These are phyloP conservation scores for Clusia tigrina DNA, from an alignment of 2,888 invertebrate genomes.

Conservation along the genomic window DNA sequence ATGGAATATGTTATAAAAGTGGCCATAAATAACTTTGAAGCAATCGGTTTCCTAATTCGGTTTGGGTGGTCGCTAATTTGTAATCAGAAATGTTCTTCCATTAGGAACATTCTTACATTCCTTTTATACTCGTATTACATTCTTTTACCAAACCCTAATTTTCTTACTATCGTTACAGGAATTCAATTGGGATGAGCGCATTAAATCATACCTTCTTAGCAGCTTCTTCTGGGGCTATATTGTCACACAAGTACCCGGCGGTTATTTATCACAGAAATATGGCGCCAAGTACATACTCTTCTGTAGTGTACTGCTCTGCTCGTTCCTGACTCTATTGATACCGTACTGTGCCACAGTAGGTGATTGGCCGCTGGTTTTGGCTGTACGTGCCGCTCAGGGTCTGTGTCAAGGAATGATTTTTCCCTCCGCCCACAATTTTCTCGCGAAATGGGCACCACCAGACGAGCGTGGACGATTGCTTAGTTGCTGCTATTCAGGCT, in stretches of 20 bases:
- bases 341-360: slow-evolving; percentile 71
- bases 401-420: slow-evolving; percentile 71
- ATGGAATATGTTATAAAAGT: no score
- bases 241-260: slow-evolving; percentile 68
- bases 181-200: slow-evolving; percentile 67
- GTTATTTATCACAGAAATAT: slow-evolving; percentile 71
- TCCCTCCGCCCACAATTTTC: slow-evolving; percentile 69
- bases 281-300: slow-evolving; percentile 71
- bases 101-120: background rate
- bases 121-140: background rate
- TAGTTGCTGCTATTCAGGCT: slow-evolving; percentile 72
- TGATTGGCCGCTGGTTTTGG: slow-evolving; percentile 68
- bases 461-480: slow-evolving; percentile 72
- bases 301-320: slow-evolving; percentile 67
- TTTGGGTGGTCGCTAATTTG: no score
- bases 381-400: slow-evolving; percentile 71
- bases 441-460: slow-evolving; percentile 72
- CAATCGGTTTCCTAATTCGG: no score
- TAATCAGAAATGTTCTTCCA: no score
- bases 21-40: no score
- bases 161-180: slow-evolving; percentile 55
- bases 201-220: slow-evolving; percentile 67
- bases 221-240: slow-evolving; percentile 73
- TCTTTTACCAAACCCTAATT: background rate
- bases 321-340: slow-evolving; percentile 70